These are phyloP conservation scores for Campoletis sonorensis DNA, from an alignment of 1,140 invertebrate species.

Conservation along the genomic window DNA sequence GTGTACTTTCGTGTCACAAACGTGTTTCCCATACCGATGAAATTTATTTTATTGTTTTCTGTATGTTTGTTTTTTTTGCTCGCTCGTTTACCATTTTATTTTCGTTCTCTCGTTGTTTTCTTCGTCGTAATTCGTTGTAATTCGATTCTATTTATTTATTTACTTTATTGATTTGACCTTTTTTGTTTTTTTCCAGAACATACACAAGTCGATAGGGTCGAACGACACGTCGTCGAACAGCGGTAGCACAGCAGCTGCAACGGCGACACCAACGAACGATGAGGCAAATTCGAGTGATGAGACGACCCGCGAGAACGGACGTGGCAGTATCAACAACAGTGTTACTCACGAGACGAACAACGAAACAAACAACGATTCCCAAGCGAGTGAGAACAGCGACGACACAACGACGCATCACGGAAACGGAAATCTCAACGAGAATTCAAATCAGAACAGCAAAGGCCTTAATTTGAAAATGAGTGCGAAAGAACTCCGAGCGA, in stretches of 20 bases:
- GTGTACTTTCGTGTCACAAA: too few relatives aligned
- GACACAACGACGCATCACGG: constrained; percentile 57
- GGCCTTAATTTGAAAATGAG: constrained; percentile 89
- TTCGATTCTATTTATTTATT: background rate
- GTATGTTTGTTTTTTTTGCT: too few relatives aligned
- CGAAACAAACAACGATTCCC: constrained; percentile 35
- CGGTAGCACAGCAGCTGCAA: constrained; percentile 62
- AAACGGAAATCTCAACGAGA: constrained; percentile 57
- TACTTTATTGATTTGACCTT: constrained; percentile 14
- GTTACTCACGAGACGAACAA: constrained; percentile 54
- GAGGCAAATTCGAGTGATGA: constrained; percentile 62
- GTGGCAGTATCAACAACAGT: constrained; percentile 54
- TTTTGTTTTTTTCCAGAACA: constrained; percentile 68
- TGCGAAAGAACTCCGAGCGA: constrained; percentile 90
- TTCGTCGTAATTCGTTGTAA: background rate
- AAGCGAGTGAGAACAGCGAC: constrained; percentile 57
- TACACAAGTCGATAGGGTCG: constrained; percentile 70
- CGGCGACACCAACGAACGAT: constrained; percentile 57
- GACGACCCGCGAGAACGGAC: constrained; percentile 68
- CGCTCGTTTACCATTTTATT: background rate
- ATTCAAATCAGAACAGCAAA: constrained; percentile 52
- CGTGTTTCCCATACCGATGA: too few relatives aligned
- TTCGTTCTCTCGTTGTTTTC: background rate
- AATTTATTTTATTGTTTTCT: too few relatives aligned
- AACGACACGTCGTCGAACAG: constrained; percentile 68